A percentile compares a stretch with the other conserved stretches of the same genome.
These are phyloP conservation scores for Diphyllodes magnificus DNA, from an alignment of 2,113 vertebrate genomes.

Conservation along the genomic window DNA sequence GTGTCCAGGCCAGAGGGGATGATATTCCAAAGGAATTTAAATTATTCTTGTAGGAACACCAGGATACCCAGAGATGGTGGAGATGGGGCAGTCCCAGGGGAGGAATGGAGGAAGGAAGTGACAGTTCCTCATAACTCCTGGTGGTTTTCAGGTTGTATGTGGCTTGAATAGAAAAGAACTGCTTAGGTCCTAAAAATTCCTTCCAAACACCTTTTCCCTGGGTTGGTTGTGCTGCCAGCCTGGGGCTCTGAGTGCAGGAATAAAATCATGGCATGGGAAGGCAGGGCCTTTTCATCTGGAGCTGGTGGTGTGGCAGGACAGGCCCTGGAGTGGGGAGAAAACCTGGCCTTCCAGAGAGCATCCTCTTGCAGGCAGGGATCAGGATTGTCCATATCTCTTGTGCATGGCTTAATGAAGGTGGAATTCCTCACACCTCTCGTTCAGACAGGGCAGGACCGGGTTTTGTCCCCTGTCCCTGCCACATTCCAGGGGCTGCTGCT, in stretches of 20 bases:
- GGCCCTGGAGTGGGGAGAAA: too few species aligned
- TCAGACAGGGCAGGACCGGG: neutral
- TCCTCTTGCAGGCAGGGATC: neutral
- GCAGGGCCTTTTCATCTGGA: fast-evolving
- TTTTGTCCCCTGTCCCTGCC: neutral
- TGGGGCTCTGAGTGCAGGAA: neutral
- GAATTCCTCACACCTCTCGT: neutral
- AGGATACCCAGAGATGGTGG: fast-evolving
- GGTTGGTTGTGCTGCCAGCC: neutral
- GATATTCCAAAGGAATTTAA: neutral
- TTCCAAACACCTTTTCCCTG: fast-evolving
- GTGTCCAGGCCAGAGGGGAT: neutral
- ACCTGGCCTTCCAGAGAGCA: neutral
- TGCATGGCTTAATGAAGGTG: fast-evolving
- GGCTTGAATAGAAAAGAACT: neutral
- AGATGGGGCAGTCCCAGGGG: neutral
- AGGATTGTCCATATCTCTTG: fast-evolving
- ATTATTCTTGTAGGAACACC: fast-evolving
- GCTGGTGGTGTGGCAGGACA: neutral
- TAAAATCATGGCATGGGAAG: fast-evolving
- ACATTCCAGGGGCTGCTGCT: fast-evolving
- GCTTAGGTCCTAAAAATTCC: neutral
- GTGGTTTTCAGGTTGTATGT: fast-evolving
- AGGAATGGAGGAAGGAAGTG: neutral
- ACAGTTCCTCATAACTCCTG: fast-evolving